phyloP scores from a whole-genome alignment of 1,140 invertebrate species.

The Aphelenchoides avenae region DNA sequence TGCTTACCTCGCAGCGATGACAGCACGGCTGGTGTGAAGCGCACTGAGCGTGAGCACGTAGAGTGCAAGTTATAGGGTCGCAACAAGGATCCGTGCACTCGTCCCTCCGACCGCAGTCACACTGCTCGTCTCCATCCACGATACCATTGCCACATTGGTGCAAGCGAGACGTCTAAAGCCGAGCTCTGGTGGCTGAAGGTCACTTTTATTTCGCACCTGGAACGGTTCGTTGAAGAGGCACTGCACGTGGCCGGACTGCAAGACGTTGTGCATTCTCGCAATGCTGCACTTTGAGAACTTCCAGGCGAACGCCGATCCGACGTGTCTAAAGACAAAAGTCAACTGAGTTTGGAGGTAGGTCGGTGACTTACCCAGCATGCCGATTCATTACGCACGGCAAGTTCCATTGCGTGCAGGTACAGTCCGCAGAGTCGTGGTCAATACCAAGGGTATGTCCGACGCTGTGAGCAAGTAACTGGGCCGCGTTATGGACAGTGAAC shows the following conservation, averaged over 20 bases:
- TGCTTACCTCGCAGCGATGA: conserved; percentile 47
- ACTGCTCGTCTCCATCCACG: conserved; percentile 54
- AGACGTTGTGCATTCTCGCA: conserved; percentile 49
- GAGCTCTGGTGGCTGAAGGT: conserved; percentile 8
- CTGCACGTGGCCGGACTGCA: conserved; percentile 51
- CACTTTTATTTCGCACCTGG: conserved; percentile 31
- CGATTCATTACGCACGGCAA: conserved; percentile 51
- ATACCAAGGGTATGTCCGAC: conserved; percentile 55
- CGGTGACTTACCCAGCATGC: conserved; percentile 40
- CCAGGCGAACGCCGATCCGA: conserved; percentile 49
- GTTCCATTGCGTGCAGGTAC: conserved; percentile 40
- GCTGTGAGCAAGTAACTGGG: conserved; percentile 47
- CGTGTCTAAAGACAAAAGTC: conserved; percentile 18
- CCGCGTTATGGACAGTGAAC: conserved; percentile 41
- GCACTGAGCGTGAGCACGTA: conserved; percentile 56
- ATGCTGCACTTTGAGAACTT: conserved; percentile 56
- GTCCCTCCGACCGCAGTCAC: conserved; percentile 56
- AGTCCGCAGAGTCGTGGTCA: conserved; percentile 53
- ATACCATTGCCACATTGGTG: conserved; percentile 56
- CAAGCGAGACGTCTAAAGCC: conserved; percentile 39
- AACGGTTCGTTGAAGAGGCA: conserved; percentile 55
- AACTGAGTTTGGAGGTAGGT: conserved; percentile 5
- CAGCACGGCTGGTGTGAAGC: conserved; percentile 55
- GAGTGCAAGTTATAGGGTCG: conserved; percentile 56
- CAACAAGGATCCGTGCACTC: conserved; percentile 57